These are phyloP conservation scores for Polydrusus cervinus DNA, from an alignment of 2,888 invertebrate species.

Conservation along the genomic window DNA sequence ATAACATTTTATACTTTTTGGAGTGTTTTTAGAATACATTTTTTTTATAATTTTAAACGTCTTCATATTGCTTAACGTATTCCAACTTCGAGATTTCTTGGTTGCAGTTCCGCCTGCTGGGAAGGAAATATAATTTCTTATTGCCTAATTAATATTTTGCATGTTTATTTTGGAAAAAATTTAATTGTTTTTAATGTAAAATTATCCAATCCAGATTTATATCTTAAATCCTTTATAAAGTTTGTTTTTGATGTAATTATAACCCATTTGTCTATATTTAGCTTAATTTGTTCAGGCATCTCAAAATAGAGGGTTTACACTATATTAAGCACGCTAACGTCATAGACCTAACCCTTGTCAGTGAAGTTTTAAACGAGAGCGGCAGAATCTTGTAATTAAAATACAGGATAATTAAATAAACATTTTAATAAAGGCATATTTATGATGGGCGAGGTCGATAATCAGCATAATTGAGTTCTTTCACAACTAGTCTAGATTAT, in stretches of 20 bases:
- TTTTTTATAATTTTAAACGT: too few relatives aligned
- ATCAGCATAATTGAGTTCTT: too few relatives aligned
- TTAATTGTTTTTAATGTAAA: too few relatives aligned
- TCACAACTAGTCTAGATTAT: too few relatives aligned
- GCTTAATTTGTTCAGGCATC: background rate
- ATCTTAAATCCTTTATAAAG: background rate
- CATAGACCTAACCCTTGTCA: slow-evolving; percentile 8
- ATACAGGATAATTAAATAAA: background rate
- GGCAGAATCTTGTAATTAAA: background rate
- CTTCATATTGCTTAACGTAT: too few relatives aligned
- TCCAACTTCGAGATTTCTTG: too few relatives aligned
- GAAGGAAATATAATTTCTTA: too few relatives aligned
- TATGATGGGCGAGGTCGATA: background rate
- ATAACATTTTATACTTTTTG: too few relatives aligned
- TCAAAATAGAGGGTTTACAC: slow-evolving; percentile 3
- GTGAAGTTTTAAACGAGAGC: slow-evolving; percentile 6
- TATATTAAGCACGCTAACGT: slow-evolving; percentile 3
- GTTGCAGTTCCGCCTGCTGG: too few relatives aligned
- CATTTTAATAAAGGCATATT: background rate
- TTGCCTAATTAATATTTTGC: too few relatives aligned
- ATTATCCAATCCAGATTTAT: background rate
- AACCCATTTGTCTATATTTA: background rate
- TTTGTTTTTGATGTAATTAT: background rate
- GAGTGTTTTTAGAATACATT: too few relatives aligned
- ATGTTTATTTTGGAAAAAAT: too few relatives aligned